Evolutionary conservation across 1,140 invertebrate species (phyloP), one percentile per base, ranked within the genome.

Genomic region (Megathymus violae): DNA sequence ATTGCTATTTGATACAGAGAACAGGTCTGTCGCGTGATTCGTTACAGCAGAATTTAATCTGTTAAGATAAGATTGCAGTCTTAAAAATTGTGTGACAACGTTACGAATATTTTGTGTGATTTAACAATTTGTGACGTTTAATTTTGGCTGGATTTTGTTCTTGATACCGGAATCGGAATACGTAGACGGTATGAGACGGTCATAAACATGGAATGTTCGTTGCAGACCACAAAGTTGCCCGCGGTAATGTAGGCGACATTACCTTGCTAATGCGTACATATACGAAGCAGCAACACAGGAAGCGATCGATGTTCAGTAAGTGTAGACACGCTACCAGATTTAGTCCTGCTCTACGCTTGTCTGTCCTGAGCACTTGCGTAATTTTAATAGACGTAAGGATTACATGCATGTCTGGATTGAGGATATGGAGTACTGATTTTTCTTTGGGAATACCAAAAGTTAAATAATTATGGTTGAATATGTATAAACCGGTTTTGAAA

Each of bases 271-370:
- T 15, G 14, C 31, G 13, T 9, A 31, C 22, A 22, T 58, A 56
- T 64, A 63, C 31, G 25, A 62, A 64, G 47, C 46, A 50, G 56
- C 58, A 56, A 46, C 44, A 31, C 40, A 67, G 65, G 63, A 66
- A 74, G 41, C 73, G 77, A 84, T 80, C 79, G 70, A 84, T 84
- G 78, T 58, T 62, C 61, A 76, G 78, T 71, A 81, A 80, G 70
- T 80, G 64, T 71, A 67, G 78, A 70, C 74, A 75, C 68, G 51
- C 31, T 59, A 66, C 65, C 67, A 61, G 62, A 71, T 65, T 38
- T 75, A 73, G 74, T 71, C 72, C 64, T 68, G 51, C 66, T 51
- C 40, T 64, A 56, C 52, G 44, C 62, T 40, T 52, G 48, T 61
- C 41, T 62, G 38, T 52, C 13, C 40, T 25, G 31, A 50, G 27